Conservation (phyloP, 2,888 invertebrate species). For the Drosophila neotestacea region DNA sequence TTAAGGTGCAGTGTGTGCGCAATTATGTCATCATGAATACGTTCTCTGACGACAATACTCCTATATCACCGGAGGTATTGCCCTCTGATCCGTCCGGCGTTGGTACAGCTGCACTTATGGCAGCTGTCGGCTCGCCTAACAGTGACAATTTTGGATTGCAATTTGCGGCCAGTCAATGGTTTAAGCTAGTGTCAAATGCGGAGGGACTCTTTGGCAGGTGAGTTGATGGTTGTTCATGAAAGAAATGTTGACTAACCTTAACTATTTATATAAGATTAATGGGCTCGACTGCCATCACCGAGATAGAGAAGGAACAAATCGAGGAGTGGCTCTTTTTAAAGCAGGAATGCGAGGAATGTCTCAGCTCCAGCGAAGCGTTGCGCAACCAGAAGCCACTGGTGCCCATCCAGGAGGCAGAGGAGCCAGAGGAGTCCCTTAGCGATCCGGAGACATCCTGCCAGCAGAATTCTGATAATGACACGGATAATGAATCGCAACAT, state of each 20-base stretch:
- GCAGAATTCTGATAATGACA: conserved; percentile 85
- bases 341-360: conserved; percentile 94
- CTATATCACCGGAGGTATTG: conserved; percentile 84
- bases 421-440: conserved; percentile 87
- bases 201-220: conserved; percentile 91
- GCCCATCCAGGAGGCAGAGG: conserved; percentile 87
- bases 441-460: conserved; percentile 87
- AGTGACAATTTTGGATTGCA: conserved; percentile 88
- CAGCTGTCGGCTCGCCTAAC: conserved; percentile 32
- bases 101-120: conserved; percentile 51
- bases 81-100: conserved; percentile 33
- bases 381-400: conserved; percentile 82
- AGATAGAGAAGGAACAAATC: conserved; percentile 90
- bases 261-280: conserved; percentile 85
- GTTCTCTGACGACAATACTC: conserved; percentile 89
- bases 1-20: conserved; percentile 89
- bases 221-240: conserved; percentile 25
- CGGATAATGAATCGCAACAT: conserved; percentile 87
- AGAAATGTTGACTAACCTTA: neutral
- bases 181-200: conserved; percentile 93
- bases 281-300: conserved; percentile 89
- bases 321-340: conserved; percentile 94
- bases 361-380: conserved; percentile 83
- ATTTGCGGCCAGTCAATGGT: conserved; percentile 93
- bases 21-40: conserved; percentile 91